Percentiles rank a stretch among this genome's conserved stretches.
Conservation (phyloP, 2,888 invertebrate species). For the Timema cristinae region DNA sequence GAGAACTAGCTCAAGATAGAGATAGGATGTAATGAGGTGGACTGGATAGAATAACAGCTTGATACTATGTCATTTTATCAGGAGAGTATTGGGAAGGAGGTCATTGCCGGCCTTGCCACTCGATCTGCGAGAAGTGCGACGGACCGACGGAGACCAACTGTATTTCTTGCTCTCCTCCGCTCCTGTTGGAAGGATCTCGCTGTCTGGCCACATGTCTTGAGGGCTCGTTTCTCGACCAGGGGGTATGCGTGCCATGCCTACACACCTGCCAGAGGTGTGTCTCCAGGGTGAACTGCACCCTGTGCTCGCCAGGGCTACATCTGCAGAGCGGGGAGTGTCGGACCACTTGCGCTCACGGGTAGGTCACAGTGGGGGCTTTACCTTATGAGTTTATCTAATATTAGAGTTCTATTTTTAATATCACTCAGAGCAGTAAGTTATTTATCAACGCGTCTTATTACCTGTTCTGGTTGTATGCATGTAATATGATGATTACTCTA, state of each 20-base stretch:
- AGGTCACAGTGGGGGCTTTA: slow-evolving; percentile 33
- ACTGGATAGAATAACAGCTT: no score
- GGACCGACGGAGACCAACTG: slow-evolving; percentile 71
- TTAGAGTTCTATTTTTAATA: slow-evolving; percentile 11
- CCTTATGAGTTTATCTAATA: not conserved
- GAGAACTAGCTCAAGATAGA: no score
- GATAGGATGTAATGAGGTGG: no score
- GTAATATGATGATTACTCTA: no score
- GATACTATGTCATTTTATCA: slow-evolving; percentile 32
- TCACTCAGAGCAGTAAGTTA: not conserved
- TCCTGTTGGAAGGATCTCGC: slow-evolving; percentile 65
- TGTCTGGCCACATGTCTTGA: slow-evolving; percentile 74
- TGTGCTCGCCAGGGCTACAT: slow-evolving; percentile 68
- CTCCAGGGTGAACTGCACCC: slow-evolving; percentile 74
- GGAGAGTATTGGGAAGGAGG: slow-evolving; percentile 64
- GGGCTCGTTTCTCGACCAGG: slow-evolving; percentile 69
- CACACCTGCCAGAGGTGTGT: slow-evolving; percentile 75
- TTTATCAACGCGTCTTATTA: no score
- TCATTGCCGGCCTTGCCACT: slow-evolving; percentile 70
- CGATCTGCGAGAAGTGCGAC: slow-evolving; percentile 75
- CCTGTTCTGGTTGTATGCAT: no score
- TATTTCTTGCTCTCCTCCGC: slow-evolving; percentile 64
- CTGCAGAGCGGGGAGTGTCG: slow-evolving; percentile 80
- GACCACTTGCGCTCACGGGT: slow-evolving; percentile 71
- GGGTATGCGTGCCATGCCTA: slow-evolving; percentile 71